These are phyloP conservation scores for Poeciliopsis turneri DNA, from an alignment of 2,797 vertebrate species.

Conservation along the genomic window DNA sequence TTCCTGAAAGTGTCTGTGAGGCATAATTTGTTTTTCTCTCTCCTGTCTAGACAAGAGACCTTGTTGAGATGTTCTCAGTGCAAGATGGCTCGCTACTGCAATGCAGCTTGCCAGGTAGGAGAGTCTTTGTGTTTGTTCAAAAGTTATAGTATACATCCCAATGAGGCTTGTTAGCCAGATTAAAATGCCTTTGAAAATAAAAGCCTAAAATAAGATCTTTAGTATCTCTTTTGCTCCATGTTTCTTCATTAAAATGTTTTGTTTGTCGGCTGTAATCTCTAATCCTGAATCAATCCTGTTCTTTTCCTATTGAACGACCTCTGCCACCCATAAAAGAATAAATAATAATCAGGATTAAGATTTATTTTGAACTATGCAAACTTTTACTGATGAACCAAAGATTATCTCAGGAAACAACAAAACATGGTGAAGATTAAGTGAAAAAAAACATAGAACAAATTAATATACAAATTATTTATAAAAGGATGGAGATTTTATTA, in stretches of 20 bases:
- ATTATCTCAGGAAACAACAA: background rate
- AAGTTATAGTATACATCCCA: background rate
- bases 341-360: background rate
- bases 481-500: background rate
- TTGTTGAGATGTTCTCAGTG: slow-evolving; percentile 92
- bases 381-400: background rate
- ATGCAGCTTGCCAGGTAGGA: slow-evolving; percentile 89
- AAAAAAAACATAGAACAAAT: background rate
- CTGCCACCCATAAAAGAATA: background rate
- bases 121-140: background rate
- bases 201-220: background rate
- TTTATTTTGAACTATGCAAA: background rate
- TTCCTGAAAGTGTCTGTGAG: background rate
- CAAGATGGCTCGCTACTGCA: slow-evolving; percentile 90
- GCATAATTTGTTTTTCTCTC: slow-evolving; percentile 4
- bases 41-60: slow-evolving; percentile 80
- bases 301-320: no score
- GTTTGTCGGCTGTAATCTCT: background rate
- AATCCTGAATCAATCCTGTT: no score
- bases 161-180: background rate
- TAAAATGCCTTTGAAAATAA: background rate
- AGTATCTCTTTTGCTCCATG: background rate
- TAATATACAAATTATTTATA: background rate
- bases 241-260: background rate
- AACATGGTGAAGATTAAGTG: background rate